Conservation (phyloP, 2,113 vertebrate species). For the Zapornia atra region DNA sequence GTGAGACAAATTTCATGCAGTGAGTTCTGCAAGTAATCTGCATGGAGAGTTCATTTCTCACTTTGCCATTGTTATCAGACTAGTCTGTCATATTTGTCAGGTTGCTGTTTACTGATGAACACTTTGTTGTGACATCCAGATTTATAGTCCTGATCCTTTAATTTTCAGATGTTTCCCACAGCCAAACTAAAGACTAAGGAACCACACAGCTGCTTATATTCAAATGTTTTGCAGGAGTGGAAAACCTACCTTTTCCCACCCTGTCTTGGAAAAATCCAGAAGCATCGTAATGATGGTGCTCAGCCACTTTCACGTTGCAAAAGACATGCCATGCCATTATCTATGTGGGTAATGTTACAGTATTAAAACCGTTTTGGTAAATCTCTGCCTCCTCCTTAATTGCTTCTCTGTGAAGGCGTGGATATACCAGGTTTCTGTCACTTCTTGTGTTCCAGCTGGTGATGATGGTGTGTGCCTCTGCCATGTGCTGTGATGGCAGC, state of each 20-base stretch:
- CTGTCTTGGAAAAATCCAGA: not conserved
- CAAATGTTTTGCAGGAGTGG: not conserved
- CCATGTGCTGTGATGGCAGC: not conserved
- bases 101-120: not conserved
- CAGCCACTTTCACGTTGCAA: not conserved
- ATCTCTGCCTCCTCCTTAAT: not conserved
- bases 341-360: not conserved
- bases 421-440: not conserved
- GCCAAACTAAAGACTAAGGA: not conserved
- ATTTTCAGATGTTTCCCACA: not conserved
- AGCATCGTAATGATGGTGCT: not conserved
- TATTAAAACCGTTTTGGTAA: not conserved
- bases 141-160: not conserved
- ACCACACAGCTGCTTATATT: not conserved
- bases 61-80: not conserved
- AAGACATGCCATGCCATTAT: not conserved
- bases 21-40: not conserved
- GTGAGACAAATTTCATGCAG: not conserved
- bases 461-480: not conserved
- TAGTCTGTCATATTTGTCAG: not conserved
- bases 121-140: not conserved
- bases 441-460: not conserved
- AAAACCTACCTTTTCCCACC: not conserved
- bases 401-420: not conserved
- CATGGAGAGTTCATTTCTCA: not conserved